Evolutionary conservation across 2,888 invertebrate genomes (phyloP).

Genomic region (Yponomeuta malinellus): DNA sequence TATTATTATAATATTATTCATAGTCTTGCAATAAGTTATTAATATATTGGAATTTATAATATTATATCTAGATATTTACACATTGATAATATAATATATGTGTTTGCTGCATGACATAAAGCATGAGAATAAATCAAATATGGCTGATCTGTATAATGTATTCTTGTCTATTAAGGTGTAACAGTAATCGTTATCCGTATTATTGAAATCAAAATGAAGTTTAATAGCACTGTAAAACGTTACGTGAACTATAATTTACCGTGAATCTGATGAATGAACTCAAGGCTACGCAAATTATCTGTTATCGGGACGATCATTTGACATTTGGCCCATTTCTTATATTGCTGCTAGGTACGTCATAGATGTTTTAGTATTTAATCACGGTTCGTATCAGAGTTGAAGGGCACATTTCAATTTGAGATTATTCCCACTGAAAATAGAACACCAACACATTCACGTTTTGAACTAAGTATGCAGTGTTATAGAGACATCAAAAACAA

Average conservation of each 20-base stretch:
- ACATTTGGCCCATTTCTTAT: conserved; percentile 1
- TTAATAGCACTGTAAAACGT: neutral
- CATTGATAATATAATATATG: too few species aligned
- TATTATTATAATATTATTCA: neutral
- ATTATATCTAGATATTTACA: too few species aligned
- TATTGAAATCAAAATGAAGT: neutral
- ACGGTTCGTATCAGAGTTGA: neutral
- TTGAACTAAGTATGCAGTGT: too few species aligned
- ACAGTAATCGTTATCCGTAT: neutral
- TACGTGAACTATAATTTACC: neutral
- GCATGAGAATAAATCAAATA: too few species aligned
- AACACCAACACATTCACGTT: neutral
- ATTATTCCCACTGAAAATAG: neutral
- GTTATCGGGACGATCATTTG: conserved; percentile 4
- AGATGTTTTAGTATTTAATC: conserved; percentile 1
- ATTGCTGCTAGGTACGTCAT: neutral
- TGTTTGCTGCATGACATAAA: too few species aligned
- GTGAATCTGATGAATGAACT: conserved; percentile 9
- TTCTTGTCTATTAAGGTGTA: too few species aligned
- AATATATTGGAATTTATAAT: too few species aligned
- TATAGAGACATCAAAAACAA: too few species aligned
- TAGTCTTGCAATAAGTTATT: neutral
- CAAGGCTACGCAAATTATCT: conserved; percentile 4
- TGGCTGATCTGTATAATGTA: too few species aligned
- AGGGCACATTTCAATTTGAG: neutral